A percentile compares a stretch with the other conserved stretches of the same genome.
phyloP scores from a whole-genome alignment of 2,888 invertebrate species.

The Thymelicus acteon region DNA sequence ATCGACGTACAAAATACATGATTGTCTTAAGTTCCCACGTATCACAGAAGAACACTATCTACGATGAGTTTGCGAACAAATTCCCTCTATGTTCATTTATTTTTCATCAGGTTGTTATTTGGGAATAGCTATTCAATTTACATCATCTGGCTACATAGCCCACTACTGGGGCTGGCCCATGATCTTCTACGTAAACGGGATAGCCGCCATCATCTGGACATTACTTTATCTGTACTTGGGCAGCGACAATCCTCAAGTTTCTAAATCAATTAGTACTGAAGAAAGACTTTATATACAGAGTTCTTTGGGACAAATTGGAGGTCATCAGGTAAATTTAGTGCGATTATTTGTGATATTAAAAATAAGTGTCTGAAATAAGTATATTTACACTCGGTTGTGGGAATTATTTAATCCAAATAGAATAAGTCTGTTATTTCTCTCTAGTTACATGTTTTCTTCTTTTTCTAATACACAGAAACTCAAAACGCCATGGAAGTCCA shows the following conservation, averaged over 20 bases:
- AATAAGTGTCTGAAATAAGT: no score
- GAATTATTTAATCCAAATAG: no score
- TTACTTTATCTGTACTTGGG: conserved; percentile 85
- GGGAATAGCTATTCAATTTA: conserved; percentile 85
- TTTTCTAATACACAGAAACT: conserved; percentile 63
- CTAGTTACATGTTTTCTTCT: background rate
- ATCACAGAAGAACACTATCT: background rate
- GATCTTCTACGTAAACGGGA: conserved; percentile 87
- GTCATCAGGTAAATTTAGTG: conserved; percentile 53
- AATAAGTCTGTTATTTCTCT: no score
- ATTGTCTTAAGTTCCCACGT: no score
- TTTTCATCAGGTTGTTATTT: conserved; percentile 74
- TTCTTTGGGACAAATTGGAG: conserved; percentile 64
- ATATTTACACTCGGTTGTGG: no score
- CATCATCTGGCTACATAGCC: conserved; percentile 73
- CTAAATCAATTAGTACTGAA: conserved; percentile 83
- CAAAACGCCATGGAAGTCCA: conserved; percentile 86
- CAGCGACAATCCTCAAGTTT: conserved; percentile 86
- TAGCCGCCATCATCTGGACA: conserved; percentile 81
- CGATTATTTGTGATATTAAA: no score
- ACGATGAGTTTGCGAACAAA: no score
- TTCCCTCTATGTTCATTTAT: background rate
- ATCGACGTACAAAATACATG: no score
- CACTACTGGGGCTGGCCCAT: conserved; percentile 86
- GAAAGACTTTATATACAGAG: conserved; percentile 88